Evolutionary conservation across 2,888 invertebrate species (phyloP).

Genomic region (Hirtodrosophila histrioides): DNA sequence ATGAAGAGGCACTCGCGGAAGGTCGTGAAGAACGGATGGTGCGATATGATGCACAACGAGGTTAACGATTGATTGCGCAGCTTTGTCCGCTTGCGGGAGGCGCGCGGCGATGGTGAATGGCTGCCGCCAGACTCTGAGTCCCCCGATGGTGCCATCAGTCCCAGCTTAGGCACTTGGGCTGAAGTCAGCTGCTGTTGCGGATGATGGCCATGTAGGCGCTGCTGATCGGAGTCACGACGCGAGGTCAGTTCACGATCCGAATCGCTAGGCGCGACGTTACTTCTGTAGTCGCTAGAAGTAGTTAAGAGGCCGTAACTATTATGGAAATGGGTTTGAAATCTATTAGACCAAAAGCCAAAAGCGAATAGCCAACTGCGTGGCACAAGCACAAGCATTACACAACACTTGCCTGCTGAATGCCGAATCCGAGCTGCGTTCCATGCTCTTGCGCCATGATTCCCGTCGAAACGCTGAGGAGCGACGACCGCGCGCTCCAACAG

Average conservation of each 20-base stretch:
- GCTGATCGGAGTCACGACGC: constrained; percentile 88
- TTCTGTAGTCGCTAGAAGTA: constrained; percentile 94
- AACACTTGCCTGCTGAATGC: constrained; percentile 94
- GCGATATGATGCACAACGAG: constrained; percentile 98
- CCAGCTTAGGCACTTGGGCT: constrained; percentile 86
- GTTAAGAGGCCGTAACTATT: constrained; percentile 85
- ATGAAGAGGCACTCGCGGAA: constrained; percentile 99
- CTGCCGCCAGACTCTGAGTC: constrained; percentile 96
- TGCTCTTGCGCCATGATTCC: constrained; percentile 95
- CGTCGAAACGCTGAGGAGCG: constrained; percentile 88
- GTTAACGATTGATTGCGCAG: constrained; percentile 97
- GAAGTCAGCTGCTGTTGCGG: constrained; percentile 30
- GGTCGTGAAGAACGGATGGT: constrained; percentile 99
- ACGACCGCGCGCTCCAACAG: constrained; percentile 79
- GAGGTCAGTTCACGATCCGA: constrained; percentile 94
- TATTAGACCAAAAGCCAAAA: constrained; percentile 40
- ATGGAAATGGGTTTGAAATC: constrained; percentile 77
- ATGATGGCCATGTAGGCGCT: constrained; percentile 79
- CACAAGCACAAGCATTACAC: constrained; percentile 21
- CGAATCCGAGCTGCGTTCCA: constrained; percentile 96
- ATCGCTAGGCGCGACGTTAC: constrained; percentile 95
- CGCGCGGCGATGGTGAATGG: constrained; percentile 93
- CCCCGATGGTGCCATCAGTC: constrained; percentile 87
- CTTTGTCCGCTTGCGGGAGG: constrained; percentile 91
- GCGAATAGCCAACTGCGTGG: constrained; percentile 10